phyloP scores from a whole-genome alignment of 2,888 invertebrate genomes.

The Eilema depressum region DNA sequence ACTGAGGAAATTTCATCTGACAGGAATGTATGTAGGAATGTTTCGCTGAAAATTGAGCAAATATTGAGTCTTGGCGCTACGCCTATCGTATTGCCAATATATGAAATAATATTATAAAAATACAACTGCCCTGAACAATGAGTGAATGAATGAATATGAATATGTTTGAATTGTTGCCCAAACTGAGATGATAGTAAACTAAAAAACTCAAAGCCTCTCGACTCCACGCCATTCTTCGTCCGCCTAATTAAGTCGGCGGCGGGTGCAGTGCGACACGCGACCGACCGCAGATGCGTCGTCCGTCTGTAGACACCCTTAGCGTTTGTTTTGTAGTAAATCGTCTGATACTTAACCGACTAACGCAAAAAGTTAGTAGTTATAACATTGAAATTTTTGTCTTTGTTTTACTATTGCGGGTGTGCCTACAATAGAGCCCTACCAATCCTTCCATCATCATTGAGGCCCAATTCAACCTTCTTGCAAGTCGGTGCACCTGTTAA shows the following conservation, averaged over 20 bases:
- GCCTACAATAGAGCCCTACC: too few relatives aligned
- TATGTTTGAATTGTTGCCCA: background rate
- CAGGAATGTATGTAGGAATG: too few relatives aligned
- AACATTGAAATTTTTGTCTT: background rate
- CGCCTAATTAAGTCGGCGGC: constrained; percentile 61
- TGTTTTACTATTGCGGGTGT: too few relatives aligned
- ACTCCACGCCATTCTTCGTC: constrained; percentile 46
- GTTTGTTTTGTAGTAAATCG: constrained; percentile 56
- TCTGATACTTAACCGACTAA: constrained; percentile 33
- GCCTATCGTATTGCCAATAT: background rate
- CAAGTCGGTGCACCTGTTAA: too few relatives aligned
- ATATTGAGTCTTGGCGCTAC: too few relatives aligned
- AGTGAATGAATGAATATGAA: too few relatives aligned
- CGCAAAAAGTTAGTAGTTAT: constrained; percentile 1
- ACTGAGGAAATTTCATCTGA: too few relatives aligned
- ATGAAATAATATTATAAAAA: background rate
- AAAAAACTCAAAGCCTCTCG: constrained; percentile 40
- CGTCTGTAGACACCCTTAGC: constrained; percentile 53
- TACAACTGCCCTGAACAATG: background rate
- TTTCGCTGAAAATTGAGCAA: too few relatives aligned
- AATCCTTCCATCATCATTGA: too few relatives aligned
- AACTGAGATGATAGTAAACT: background rate
- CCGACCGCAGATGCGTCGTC: constrained; percentile 53
- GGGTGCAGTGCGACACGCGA: constrained; percentile 61
- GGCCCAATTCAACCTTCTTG: too few relatives aligned